Evolutionary conservation across 2,888 invertebrate genomes (phyloP).

Genomic region (Tipula lateralis): DNA sequence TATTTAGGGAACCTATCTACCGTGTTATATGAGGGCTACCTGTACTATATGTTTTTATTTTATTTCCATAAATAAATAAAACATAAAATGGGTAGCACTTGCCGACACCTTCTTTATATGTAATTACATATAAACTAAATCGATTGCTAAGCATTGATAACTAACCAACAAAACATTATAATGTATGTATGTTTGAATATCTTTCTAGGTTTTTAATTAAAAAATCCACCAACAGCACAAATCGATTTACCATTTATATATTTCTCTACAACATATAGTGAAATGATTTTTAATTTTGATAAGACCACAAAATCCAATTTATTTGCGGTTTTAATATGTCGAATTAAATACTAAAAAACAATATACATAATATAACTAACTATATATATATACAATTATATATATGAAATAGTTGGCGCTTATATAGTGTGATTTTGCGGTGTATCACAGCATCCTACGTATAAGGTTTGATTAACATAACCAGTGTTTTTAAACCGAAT

Average conservation of each 20-base stretch:
- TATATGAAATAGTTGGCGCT: background rate
- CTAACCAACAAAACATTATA: background rate
- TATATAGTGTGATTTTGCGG: background rate
- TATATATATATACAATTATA: background rate
- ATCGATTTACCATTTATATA: background rate
- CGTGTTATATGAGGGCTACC: too few species aligned
- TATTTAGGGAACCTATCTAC: too few species aligned
- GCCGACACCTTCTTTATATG: background rate
- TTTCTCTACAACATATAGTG: background rate
- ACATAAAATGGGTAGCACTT: background rate
- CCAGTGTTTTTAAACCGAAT: background rate
- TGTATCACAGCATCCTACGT: too few species aligned
- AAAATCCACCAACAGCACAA: background rate
- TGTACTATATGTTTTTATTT: too few species aligned
- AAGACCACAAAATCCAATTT: slow-evolving; percentile 1
- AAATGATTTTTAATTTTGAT: slow-evolving; percentile 24
- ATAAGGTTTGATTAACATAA: background rate
- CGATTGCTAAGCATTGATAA: background rate
- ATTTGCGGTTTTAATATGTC: background rate
- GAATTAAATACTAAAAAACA: background rate
- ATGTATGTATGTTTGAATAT: background rate
- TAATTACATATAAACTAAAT: background rate
- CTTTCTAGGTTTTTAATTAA: slow-evolving; percentile 15
- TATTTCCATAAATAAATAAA: background rate
- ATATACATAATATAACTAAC: background rate